A percentile compares a stretch with the other conserved stretches of the same genome.
phyloP scores from a whole-genome alignment of 2,888 invertebrate species.

The Cepaea hortensis region DNA sequence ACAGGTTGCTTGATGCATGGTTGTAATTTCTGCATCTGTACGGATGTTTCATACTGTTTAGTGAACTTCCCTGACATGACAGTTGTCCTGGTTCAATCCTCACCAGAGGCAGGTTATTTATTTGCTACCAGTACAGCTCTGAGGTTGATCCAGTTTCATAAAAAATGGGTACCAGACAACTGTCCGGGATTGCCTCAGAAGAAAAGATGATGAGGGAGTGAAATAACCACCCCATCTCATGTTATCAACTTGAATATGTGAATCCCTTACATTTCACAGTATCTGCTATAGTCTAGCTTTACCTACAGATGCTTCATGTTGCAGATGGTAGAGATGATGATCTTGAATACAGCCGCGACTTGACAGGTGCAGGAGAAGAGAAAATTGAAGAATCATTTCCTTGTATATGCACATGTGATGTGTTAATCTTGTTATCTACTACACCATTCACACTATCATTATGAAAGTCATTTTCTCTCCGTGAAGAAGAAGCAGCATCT shows the following conservation, averaged over 20 bases:
- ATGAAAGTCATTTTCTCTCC: not conserved
- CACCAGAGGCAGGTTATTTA: no score
- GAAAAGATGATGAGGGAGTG: no score
- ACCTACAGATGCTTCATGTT: not conserved
- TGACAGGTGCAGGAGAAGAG: not conserved
- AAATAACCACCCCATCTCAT: no score
- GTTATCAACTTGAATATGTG: no score
- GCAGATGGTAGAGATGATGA: not conserved
- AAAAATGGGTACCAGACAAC: no score
- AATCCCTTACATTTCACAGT: no score
- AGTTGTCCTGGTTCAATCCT: no score
- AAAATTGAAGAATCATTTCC: not conserved
- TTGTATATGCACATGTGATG: not conserved
- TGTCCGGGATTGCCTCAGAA: no score
- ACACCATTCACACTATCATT: not conserved
- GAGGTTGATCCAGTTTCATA: no score
- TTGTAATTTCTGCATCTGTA: not conserved
- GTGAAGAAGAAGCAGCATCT: conserved; percentile 7
- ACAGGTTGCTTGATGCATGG: not conserved
- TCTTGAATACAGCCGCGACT: not conserved
- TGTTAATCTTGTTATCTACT: not conserved
- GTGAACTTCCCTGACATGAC: no score
- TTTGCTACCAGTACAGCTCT: no score
- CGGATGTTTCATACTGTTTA: not conserved
- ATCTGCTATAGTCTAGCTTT: not conserved